Evolutionary conservation across 2,797 vertebrate genomes (phyloP), one percentile per base, ranked within the genome.

Genomic region (Acridotheres tristis): DNA sequence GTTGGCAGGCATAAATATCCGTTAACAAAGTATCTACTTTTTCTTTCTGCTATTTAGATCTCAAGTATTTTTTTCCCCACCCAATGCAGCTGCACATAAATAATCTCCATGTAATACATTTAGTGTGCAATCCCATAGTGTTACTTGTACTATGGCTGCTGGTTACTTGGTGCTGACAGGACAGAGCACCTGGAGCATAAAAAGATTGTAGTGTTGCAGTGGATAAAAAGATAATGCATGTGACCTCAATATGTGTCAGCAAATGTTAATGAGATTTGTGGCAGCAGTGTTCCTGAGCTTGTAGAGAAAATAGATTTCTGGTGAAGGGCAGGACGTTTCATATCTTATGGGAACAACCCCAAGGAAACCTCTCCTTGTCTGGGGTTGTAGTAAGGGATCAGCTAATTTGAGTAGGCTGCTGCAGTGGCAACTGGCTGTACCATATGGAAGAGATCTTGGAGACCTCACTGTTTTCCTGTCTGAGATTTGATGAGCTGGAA

Each of bases 141-240:
- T 81, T 78, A 87, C 34, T 85, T 71, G 78, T 94, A 82, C 77
- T 69, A 12, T 90, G 69, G 63, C 72, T 77, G 86, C 87, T 90
- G 74, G 71, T 85, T 92, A 72, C 65, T 89, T 7, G 58, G 92
- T 91, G 91, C 79, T 95, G 94, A 96, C 96, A 83, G 89, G 90
- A 95, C 77, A 66, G 94, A 93, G 75, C 72, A 73, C 63, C 32
- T 50, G 3, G 74, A 87, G 74, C 66, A 53, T 2, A 75, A 68
- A 83, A 83, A 86, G 74, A 84, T 77, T 53, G 29, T 29, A 53
- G 59, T 78, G 84, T 58, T 90, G 66, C 57, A 91, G 68, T 61
- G 76, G 72, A 69, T 84, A 30, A 61, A 68, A 89, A 83, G 89
- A 94, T 92, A 84, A 67, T 83, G 72, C 38, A 6, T 54, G 27